These are phyloP conservation scores for Aphrophora alni DNA, from an alignment of 2,888 invertebrate species.

Conservation along the genomic window DNA sequence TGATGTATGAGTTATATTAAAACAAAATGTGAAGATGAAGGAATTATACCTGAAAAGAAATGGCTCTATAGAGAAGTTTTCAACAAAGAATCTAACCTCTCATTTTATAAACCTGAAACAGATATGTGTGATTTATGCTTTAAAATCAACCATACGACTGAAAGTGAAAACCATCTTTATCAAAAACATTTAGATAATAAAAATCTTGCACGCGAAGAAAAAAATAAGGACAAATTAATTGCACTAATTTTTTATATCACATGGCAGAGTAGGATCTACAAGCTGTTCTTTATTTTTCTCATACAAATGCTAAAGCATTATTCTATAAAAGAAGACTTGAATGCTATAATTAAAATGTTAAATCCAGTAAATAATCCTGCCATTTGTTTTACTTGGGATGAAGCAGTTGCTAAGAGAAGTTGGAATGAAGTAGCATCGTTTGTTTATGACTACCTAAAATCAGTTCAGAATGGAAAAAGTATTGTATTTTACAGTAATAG, in stretches of 20 bases:
- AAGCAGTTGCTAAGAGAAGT: background rate
- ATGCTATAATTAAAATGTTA: background rate
- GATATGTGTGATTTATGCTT: slow-evolving; percentile 4
- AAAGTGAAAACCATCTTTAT: background rate
- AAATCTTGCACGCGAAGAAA: slow-evolving; percentile 10
- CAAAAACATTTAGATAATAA: background rate
- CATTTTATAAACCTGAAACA: slow-evolving; percentile 6
- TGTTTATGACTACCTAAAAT: background rate
- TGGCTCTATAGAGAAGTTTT: slow-evolving; percentile 12
- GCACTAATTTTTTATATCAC: background rate
- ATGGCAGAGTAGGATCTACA: slow-evolving; percentile 11
- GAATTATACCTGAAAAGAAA: background rate
- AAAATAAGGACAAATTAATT: background rate
- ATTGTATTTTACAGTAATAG: slow-evolving; percentile 9
- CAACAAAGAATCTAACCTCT: slow-evolving; percentile 3
- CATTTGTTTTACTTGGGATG: slow-evolving; percentile 18
- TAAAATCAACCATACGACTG: slow-evolving; percentile 16
- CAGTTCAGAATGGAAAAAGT: slow-evolving; percentile 10
- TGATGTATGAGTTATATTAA: slow-evolving; percentile 14
- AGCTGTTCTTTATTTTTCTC: slow-evolving; percentile 7
- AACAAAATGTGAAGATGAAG: slow-evolving; percentile 15
- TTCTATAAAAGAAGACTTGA: slow-evolving; percentile 7
- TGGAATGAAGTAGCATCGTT: slow-evolving; percentile 4
- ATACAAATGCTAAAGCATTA: slow-evolving; percentile 16
- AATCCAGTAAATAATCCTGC: background rate